These are phyloP conservation scores for Psittacula echo DNA, from an alignment of 2,797 vertebrate species.

Conservation along the genomic window DNA sequence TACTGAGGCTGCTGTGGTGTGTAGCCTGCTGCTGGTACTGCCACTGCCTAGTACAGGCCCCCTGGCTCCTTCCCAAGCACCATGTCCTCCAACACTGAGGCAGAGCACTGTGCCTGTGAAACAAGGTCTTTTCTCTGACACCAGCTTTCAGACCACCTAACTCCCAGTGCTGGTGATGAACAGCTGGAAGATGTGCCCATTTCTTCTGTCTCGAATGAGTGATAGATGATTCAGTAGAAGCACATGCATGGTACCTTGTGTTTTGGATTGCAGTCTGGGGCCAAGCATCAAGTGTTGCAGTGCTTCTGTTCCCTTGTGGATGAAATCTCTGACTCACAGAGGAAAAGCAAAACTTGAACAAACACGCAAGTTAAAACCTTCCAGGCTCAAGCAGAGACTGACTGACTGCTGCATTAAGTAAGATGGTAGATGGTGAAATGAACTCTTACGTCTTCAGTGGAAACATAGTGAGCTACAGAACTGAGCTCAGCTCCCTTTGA, in stretches of 20 bases:
- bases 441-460: not conserved
- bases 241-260: fast-evolving
- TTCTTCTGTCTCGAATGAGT: not conserved
- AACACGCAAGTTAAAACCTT: not conserved
- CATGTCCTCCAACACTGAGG: fast-evolving
- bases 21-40: not conserved
- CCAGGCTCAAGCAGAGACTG: not conserved
- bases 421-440: not conserved
- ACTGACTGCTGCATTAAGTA: not conserved
- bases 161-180: not conserved
- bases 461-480: not conserved
- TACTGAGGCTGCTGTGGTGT: not conserved
- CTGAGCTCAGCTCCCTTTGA: constrained; percentile 17
- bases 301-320: not conserved
- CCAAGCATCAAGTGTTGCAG: not conserved
- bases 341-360: not conserved
- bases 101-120: not conserved
- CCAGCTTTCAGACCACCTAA: not conserved
- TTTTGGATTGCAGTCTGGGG: not conserved
- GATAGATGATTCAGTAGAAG: not conserved
- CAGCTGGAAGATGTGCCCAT: not conserved
- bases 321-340: not conserved
- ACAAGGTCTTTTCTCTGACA: not conserved
- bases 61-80: not conserved
- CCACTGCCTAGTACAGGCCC: not conserved